Conservation (phyloP, 2,888 invertebrate species). For the Tineola bisselliella region DNA sequence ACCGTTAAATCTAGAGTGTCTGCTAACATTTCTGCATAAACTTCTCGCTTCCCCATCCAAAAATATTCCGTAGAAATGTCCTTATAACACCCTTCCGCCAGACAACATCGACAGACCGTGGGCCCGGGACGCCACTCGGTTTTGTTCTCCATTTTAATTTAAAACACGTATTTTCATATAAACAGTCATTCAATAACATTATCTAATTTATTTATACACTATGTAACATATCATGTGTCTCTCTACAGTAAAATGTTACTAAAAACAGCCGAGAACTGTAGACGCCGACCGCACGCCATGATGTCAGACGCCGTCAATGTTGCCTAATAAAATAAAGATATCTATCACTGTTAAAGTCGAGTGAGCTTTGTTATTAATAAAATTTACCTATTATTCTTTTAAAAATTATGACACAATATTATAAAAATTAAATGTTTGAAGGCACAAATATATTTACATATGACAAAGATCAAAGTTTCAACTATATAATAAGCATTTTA, state of each 20-base stretch:
- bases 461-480: too few relatives aligned
- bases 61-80: constrained; percentile 63
- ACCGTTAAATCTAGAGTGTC: constrained; percentile 47
- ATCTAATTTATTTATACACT: neutral
- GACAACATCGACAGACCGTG: constrained; percentile 55
- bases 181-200: neutral
- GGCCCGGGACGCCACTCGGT: constrained; percentile 54
- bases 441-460: too few relatives aligned
- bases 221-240: neutral
- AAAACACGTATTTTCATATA: neutral
- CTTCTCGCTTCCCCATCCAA: constrained; percentile 62
- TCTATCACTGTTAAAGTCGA: too few relatives aligned
- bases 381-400: too few relatives aligned
- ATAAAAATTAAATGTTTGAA: too few relatives aligned
- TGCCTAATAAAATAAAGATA: neutral
- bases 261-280: neutral
- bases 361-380: too few relatives aligned
- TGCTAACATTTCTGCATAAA: constrained; percentile 53
- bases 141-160: constrained; percentile 42
- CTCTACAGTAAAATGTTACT: neutral
- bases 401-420: too few relatives aligned
- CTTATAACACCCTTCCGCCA: constrained; percentile 56
- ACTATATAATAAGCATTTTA: too few relatives aligned
- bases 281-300: neutral
- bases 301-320: neutral